phyloP scores from a whole-genome alignment of 2,797 vertebrate species.

The Gymnocypris eckloni region DNA sequence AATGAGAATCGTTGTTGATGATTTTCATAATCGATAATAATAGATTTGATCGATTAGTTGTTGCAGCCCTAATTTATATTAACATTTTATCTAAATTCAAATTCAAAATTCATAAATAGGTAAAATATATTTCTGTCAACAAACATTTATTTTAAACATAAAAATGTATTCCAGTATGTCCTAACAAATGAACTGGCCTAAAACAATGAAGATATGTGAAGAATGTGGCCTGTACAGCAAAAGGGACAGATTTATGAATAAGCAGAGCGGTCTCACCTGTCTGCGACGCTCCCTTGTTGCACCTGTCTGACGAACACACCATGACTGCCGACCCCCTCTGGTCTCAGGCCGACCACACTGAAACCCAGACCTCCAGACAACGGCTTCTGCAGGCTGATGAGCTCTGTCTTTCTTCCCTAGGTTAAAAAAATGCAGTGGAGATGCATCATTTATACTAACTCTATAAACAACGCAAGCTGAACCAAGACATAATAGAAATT shows the following conservation, averaged over 20 bases:
- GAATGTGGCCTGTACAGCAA: neutral
- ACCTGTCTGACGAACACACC: slow-evolving; percentile 92
- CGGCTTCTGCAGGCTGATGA: slow-evolving; percentile 86
- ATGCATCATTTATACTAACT: neutral
- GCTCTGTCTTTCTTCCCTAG: slow-evolving; percentile 87
- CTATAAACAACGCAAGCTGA: neutral
- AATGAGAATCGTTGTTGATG: too few relatives aligned
- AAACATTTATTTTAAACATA: too few relatives aligned
- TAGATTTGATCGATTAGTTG: too few relatives aligned
- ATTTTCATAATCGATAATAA: too few relatives aligned
- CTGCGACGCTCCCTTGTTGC: slow-evolving; percentile 89
- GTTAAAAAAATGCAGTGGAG: neutral
- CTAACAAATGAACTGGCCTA: neutral
- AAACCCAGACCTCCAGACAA: slow-evolving; percentile 89
- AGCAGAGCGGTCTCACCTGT: slow-evolving; percentile 78
- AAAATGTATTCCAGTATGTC: too few relatives aligned
- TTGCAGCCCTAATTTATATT: too few relatives aligned
- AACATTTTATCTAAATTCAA: too few relatives aligned
- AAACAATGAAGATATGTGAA: neutral
- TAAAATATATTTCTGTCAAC: too few relatives aligned
- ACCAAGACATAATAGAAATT: neutral
- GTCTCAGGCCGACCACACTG: slow-evolving; percentile 90
- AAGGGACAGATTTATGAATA: neutral
- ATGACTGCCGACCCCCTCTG: slow-evolving; percentile 77
- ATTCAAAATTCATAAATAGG: too few relatives aligned